These are phyloP conservation scores for Agrotis puta DNA, from an alignment of 2,888 invertebrate species.

Conservation along the genomic window DNA sequence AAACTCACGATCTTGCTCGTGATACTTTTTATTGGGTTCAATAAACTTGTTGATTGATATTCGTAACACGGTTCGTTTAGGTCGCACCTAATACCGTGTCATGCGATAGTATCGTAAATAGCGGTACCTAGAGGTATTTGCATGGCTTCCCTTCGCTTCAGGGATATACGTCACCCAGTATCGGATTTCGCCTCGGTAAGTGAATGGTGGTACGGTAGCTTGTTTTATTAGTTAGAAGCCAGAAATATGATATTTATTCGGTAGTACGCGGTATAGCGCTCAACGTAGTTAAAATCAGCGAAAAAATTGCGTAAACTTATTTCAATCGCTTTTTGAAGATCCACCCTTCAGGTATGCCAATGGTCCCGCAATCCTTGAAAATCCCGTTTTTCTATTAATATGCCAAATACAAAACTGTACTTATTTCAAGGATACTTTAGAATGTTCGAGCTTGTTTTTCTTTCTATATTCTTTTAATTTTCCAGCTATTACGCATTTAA, in stretches of 20 bases:
- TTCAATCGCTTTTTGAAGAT: neutral
- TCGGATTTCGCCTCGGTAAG: slow-evolving; percentile 45
- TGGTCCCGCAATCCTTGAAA: too few relatives aligned
- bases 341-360: too few relatives aligned
- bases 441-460: too few relatives aligned
- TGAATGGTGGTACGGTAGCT: slow-evolving; percentile 12
- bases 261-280: neutral
- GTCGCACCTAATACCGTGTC: slow-evolving; percentile 18
- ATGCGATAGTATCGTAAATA: slow-evolving; percentile 38
- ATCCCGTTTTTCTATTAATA: too few relatives aligned
- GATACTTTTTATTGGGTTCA: slow-evolving; percentile 58
- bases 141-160: slow-evolving; percentile 57
- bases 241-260: slow-evolving; percentile 38
- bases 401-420: too few relatives aligned
- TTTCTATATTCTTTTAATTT: too few relatives aligned
- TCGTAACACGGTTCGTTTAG: slow-evolving; percentile 31
- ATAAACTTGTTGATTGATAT: slow-evolving; percentile 56
- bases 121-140: slow-evolving; percentile 23
- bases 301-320: neutral
- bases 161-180: slow-evolving; percentile 31
- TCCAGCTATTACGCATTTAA: too few relatives aligned
- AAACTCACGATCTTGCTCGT: slow-evolving; percentile 31
- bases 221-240: neutral
- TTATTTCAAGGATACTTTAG: too few relatives aligned
- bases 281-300: neutral